Conservation (phyloP, 2,797 vertebrate species). For the Agapornis canus region DNA sequence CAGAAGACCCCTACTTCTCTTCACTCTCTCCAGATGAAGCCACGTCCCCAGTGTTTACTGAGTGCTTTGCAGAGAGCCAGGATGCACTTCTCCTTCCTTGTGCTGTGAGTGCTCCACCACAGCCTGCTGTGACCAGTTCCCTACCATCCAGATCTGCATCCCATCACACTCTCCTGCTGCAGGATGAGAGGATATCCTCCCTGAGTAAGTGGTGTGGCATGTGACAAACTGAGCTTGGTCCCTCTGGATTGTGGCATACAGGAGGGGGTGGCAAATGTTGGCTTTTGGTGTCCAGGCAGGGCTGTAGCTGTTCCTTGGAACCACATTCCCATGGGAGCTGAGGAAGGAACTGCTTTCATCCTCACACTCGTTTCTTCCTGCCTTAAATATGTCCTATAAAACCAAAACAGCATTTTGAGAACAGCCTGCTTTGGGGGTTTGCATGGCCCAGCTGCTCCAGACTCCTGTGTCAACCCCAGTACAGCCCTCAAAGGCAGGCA, state of each 20-base stretch:
- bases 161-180: neutral
- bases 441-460: neutral
- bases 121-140: neutral
- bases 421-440: neutral
- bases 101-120: neutral
- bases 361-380: neutral
- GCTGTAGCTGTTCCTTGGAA: neutral
- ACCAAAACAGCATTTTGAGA: neutral
- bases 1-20: conserved; percentile 78
- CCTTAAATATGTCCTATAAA: neutral
- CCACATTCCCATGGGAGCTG: neutral
- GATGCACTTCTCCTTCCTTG: neutral
- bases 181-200: neutral
- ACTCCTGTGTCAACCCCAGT: neutral
- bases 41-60: neutral
- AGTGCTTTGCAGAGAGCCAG: neutral
- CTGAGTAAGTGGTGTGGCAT: conserved; percentile 28
- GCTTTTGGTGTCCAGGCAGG: neutral
- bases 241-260: rapidly evolving
- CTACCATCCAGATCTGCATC: neutral
- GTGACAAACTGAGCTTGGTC: rapidly evolving
- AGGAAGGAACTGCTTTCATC: neutral
- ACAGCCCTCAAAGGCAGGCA: neutral
- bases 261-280: neutral
- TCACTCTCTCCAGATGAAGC: conserved; percentile 45